Base-by-base conservation (phyloP, 2,888 invertebrate species). In the Aleiodes testaceus region DNA sequence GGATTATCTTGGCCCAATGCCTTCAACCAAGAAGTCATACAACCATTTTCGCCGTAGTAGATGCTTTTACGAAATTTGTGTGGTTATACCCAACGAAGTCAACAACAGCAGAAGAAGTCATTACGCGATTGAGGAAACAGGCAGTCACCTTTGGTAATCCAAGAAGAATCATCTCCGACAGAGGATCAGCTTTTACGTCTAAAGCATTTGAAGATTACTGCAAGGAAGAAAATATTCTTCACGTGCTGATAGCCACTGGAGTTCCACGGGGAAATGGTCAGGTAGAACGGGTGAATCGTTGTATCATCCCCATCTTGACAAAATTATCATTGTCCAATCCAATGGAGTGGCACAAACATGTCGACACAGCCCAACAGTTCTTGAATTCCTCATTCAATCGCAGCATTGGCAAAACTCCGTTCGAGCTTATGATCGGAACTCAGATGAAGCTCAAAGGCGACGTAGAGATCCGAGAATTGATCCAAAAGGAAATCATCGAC, bases 1-100 rank as follows among this genome's bases (percentile, higher is more conserved):
- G 2, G 84, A 85, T 72, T 79, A 82, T 72, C 52, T 83, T 20
- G 81, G 82, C 45, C 84, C 83, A 18, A 66, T 84, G 63, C 61
- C 69, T 3, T 72, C 77, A 16, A 84, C 82, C 1, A 74, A 73
- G n/a, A 82, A 82, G 64, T 71, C 74, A 12, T 81, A 82, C 66
- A 75, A 78, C 47, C 75, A 71, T 83, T 9, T 78, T 84, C 5
- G 79, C 67, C 1, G 74, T 84, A 1, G 68, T 82, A 5, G 83
- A 84, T 59, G 76, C 66, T 3, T 82, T 82, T 69, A 74, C 80
- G 1, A 83, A 83, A 69, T 83, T 81, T 69, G 74, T 73, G 0
- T 82, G 82, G 82, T 12, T 82, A 6, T 80, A 80, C 67, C 74
- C 80, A 1, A 79, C 78, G 1, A 82, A 81, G 71, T 75, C 80